Evolutionary conservation across 2,797 vertebrate genomes (phyloP), one percentile per base, ranked within the genome.

Genomic region (Tolypeutes matacus): DNA sequence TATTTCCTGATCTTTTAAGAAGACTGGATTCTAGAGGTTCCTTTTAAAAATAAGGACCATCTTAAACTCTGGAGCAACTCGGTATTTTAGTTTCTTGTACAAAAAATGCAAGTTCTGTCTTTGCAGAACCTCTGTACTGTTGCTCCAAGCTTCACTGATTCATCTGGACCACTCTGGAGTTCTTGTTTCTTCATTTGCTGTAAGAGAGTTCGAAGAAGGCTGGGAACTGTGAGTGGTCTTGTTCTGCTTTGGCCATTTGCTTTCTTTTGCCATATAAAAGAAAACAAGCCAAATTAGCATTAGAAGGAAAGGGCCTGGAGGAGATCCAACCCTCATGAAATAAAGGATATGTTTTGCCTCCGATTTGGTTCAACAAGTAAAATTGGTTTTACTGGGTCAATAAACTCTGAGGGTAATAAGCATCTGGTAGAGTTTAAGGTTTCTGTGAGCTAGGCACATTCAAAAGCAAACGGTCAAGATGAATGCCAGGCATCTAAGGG

Each of bases 251-350:
- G 95, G 73, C 69, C 78, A 89, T 82, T 97, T 96, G 65, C 90
- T 97, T 96, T 92, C 62, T 94, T 96, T 95, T 92, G 89, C 81
- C 94, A 49, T 89, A 96, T 39, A 96, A 98, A 97, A 76, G 93
- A 93, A 98, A 96, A 90, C 78, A 87, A 0, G 1, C 36, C 87
- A 97, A 95, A 97, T 97, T 89, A 97, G 58, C 76, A 88, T 65
- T 27, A 89, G 88, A 5, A 94, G 81, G 34, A 92, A 94, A 96
- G 78, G 15, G 92, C 39, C 89, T 27, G 27, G 93, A 96, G 53
- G 96, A 95, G 94, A 93, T 15, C 31, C 90, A 96, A 8, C 39
- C 87, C 90, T 96, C 75, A 39, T 83, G 94, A 97, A 96, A 87
- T 2, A n/a, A 53, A 88, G 64, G 88, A 17, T 75, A 86, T 13